Evolutionary conservation across 2,888 invertebrate species (phyloP).

Genomic region (Corbicula japonica): DNA sequence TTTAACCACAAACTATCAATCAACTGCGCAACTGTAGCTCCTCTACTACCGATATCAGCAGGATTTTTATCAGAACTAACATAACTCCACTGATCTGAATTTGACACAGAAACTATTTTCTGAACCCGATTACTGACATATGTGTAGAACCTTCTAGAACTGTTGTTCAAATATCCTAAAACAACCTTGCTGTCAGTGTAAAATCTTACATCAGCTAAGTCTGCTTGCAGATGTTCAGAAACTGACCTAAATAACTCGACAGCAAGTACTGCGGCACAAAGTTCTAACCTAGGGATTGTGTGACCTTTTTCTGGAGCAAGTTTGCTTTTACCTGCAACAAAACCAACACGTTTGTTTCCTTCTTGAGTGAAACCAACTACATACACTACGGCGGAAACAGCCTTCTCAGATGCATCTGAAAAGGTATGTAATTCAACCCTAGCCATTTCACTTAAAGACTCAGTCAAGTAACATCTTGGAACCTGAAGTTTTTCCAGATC

Average conservation of each 20-base stretch:
- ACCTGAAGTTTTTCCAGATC: not conserved
- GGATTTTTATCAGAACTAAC: not conserved
- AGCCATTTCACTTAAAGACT: slow-evolving; percentile 4
- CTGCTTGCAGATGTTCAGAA: not conserved
- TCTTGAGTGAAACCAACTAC: slow-evolving; percentile 27
- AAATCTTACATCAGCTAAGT: not conserved
- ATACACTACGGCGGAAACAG: slow-evolving; percentile 64
- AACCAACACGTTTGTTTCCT: slow-evolving; percentile 31
- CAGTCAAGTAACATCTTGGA: slow-evolving; percentile 4
- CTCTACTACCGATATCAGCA: slow-evolving; percentile 9
- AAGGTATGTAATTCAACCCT: slow-evolving; percentile 54
- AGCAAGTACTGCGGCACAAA: slow-evolving; percentile 63
- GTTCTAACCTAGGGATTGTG: slow-evolving; percentile 60
- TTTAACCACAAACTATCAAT: not conserved
- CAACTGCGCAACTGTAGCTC: not conserved
- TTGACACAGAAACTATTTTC: not conserved
- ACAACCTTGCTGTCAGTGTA: slow-evolving; percentile 56
- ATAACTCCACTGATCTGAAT: slow-evolving; percentile 10
- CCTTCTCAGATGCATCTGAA: slow-evolving; percentile 66
- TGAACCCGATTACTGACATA: slow-evolving; percentile 43
- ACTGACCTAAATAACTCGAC: not conserved
- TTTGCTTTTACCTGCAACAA: slow-evolving; percentile 62
- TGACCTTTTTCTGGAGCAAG: slow-evolving; percentile 49
- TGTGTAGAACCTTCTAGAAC: slow-evolving; percentile 50
- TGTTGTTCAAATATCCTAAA: slow-evolving; percentile 57